A percentile compares a stretch with the other conserved stretches of the same genome.
Conservation (phyloP, 2,113 vertebrate genomes). For the Dolichotis patagonum region DNA sequence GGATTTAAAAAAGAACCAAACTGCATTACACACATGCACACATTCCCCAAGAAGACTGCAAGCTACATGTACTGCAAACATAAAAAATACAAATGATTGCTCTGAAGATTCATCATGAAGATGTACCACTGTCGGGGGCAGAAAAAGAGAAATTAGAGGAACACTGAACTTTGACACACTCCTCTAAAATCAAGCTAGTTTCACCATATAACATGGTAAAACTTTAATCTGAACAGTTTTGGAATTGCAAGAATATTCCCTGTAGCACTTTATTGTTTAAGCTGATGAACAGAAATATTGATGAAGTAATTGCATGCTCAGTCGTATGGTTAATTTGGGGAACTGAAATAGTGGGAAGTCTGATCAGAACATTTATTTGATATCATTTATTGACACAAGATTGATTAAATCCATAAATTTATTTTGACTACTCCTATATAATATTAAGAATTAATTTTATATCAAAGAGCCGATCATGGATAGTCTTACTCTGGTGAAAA, state of each 20-base stretch:
- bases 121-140: neutral
- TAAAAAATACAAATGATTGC: neutral
- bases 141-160: neutral
- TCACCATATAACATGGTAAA: neutral
- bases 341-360: neutral
- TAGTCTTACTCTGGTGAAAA: neutral
- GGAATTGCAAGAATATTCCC: neutral
- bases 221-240: neutral
- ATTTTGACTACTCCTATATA: neutral
- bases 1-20: neutral
- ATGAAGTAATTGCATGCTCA: neutral
- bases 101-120: neutral
- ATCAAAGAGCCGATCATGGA: neutral
- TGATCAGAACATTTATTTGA: neutral
- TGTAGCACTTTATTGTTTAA: neutral
- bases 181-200: neutral
- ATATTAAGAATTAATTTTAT: neutral
- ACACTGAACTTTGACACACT: neutral
- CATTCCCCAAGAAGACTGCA: neutral
- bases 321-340: neutral
- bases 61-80: neutral
- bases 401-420: neutral
- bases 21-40: too few relatives aligned
- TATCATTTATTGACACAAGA: neutral
- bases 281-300: neutral